Evolutionary conservation across 2,113 vertebrate species (phyloP).

Genomic region (Scophthalmus maximus): DNA sequence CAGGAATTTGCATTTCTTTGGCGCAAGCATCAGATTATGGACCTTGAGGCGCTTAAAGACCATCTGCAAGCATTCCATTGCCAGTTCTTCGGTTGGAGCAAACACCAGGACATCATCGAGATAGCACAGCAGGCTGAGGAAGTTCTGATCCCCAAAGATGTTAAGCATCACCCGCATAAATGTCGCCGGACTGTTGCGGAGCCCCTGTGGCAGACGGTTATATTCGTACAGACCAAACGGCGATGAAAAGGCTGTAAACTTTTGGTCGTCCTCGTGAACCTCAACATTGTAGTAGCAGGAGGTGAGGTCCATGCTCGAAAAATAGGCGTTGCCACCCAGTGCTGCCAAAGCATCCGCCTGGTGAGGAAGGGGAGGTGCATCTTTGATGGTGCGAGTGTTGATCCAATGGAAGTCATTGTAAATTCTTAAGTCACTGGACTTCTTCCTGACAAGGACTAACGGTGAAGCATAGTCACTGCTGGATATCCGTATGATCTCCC

Average conservation of each 20-base stretch:
- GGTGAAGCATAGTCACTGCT: constrained; percentile 13
- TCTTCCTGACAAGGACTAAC: constrained; percentile 15
- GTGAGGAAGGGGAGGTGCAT: no score
- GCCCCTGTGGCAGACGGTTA: no score
- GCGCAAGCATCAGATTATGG: background rate
- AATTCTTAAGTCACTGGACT: background rate
- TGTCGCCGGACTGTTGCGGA: no score
- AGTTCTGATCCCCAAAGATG: constrained; percentile 37
- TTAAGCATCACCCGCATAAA: background rate
- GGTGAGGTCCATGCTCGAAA: no score
- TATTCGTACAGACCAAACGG: no score
- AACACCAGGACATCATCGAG: constrained; percentile 36
- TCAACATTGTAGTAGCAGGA: no score
- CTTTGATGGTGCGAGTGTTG: no score
- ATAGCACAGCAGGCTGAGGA: constrained; percentile 3
- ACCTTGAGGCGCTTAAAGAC: background rate
- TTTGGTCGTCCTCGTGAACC: no score
- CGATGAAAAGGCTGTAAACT: no score
- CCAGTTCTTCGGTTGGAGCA: background rate
- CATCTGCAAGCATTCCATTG: background rate
- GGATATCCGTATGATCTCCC: constrained; percentile 28
- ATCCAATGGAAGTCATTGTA: background rate
- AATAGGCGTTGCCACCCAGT: no score
- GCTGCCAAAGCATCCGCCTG: no score
- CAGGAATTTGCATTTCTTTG: background rate